Evolutionary conservation across 2,888 invertebrate genomes (phyloP), one percentile per base, ranked within the genome.

Genomic region (Sphinx pinastri): DNA sequence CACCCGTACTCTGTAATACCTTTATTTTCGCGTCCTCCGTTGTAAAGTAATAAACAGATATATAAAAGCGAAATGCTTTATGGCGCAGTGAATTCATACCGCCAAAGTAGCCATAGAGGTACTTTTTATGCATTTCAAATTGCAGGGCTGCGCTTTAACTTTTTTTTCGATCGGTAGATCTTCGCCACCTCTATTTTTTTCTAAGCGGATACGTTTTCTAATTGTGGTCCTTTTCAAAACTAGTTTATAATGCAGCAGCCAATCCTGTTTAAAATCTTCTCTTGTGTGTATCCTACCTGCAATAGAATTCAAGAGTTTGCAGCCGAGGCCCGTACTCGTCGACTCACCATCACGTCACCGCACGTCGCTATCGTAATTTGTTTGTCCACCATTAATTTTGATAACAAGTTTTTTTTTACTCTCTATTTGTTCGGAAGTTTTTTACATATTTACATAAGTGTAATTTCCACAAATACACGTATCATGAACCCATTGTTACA

Each of bases 11-110:
- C 19, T 13, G 19, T 19, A 63, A 25, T 49, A 1, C 12, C 16
- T 16, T 63, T 63, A 63, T 13, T 12, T 49, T 47, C 13, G 57
- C 25, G 45, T 13, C 5, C 38, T 7, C 47, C 2, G 49, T 7
- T 19, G 47, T 63, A 49, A 63, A 63, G 13, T 19, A 13, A 63
- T 63, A 63, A 63, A 60, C n/a, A 16, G 13, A 47, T 63, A n/a
- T 14, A 25, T 25, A 25, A 25, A n/a, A 25, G 25, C 25, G 25
- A 25, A 25, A 25, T 13, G 6, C 12, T 47, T 16, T 63, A 47
- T 19, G 16, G 4, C 38, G 60, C 38, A 38, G 38, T 38, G 2
- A 38, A 5, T 38, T 38, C 38, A 8, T 38, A 38, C 38, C 38
- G 8, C 25, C 25, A 38, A 2, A 38, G 38, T 25, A 25, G 25